Percentiles rank a stretch among this genome's conserved stretches.
Conservation (phyloP, 1,140 invertebrate species). For the Lamellibrachia luymesi region DNA sequence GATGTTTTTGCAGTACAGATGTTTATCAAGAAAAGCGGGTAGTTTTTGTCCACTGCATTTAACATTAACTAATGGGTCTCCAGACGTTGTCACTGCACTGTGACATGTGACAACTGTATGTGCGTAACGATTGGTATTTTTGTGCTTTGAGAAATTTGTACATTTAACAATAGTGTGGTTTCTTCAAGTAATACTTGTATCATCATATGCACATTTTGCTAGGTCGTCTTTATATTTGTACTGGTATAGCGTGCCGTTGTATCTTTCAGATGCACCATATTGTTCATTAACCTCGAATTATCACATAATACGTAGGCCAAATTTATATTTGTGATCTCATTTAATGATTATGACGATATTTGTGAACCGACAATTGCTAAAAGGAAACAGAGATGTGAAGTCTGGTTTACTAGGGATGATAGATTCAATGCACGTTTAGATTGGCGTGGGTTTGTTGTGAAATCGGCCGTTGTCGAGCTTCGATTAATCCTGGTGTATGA, state of each 20-base stretch:
- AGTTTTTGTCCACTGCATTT: constrained; percentile 5
- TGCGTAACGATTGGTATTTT: neutral
- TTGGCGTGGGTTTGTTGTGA: neutral
- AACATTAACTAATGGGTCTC: neutral
- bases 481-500: neutral
- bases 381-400: neutral
- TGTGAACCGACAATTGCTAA: neutral
- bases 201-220: constrained; percentile 1
- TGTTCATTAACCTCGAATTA: neutral
- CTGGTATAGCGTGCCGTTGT: neutral
- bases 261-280: neutral
- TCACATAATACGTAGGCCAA: neutral
- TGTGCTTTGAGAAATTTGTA: constrained; percentile 5
- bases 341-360: constrained; percentile 1
- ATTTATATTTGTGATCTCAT: constrained; percentile 6
- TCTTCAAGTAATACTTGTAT: neutral
- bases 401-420: neutral
- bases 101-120: neutral
- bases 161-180: neutral
- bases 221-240: constrained; percentile 1
- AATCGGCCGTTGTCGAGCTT: neutral
- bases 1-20: neutral
- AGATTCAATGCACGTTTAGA: neutral
- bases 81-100: neutral
- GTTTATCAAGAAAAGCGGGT: neutral